A percentile compares a stretch with the other conserved stretches of the same genome.
These are phyloP conservation scores for Brachionichthys hirsutus DNA, from an alignment of 2,113 vertebrate species.

Conservation along the genomic window DNA sequence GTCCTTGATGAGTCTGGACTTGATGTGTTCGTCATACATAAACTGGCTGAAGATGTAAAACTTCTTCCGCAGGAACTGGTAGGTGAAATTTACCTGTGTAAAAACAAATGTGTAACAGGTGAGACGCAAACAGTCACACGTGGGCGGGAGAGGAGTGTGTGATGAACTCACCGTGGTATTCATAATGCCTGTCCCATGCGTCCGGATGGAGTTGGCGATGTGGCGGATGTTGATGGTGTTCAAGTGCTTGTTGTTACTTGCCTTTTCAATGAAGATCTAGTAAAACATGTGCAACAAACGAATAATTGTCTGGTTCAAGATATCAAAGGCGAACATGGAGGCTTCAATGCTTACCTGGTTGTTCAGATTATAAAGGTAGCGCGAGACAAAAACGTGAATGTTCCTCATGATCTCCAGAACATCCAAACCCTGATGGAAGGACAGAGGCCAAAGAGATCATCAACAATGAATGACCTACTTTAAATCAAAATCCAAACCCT, in stretches of 20 bases:
- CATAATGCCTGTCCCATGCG: constrained; percentile 98
- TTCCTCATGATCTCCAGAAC: constrained; percentile 99
- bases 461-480: not conserved
- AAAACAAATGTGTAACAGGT: not conserved
- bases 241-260: constrained; percentile 98
- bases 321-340: accelerated
- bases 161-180: constrained; percentile 91
- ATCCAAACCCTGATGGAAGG: constrained; percentile 87
- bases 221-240: constrained; percentile 99
- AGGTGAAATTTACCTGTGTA: constrained; percentile 95
- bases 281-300: not conserved
- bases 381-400: constrained; percentile 98
- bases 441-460: not conserved
- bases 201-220: constrained; percentile 97
- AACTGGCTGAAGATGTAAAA: constrained; percentile 99
- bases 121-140: not conserved
- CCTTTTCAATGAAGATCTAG: constrained; percentile 97
- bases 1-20: constrained; percentile 97
- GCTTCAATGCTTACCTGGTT: constrained; percentile 84
- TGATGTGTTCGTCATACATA: constrained; percentile 99
- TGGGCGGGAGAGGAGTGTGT: too few species aligned
- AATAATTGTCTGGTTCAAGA: not conserved
- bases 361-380: constrained; percentile 98
- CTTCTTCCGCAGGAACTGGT: constrained; percentile 97
- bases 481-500: not conserved